phyloP scores from a whole-genome alignment of 2,113 vertebrate species.

The Spizaetus ornatus region DNA sequence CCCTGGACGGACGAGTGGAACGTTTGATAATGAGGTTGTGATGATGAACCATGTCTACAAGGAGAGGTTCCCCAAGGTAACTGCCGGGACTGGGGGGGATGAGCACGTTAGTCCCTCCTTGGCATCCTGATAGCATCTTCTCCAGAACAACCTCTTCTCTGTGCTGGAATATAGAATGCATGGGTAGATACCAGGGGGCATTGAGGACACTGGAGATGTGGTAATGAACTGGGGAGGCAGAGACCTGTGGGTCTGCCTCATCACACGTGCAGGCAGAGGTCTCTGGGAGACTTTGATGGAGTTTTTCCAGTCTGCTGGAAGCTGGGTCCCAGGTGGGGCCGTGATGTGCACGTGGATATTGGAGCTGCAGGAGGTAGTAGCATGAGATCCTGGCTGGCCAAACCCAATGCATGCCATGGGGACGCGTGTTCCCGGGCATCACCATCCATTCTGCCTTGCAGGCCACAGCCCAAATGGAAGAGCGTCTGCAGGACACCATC shows the following conservation, averaged over 20 bases:
- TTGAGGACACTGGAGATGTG: neutral
- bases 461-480: constrained; percentile 98
- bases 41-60: constrained; percentile 99
- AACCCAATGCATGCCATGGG: neutral
- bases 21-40: constrained; percentile 92
- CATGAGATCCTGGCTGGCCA: neutral
- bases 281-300: neutral
- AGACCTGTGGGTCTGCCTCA: neutral
- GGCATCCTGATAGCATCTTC: neutral
- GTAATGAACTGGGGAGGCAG: neutral
- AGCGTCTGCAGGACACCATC: constrained; percentile 88
- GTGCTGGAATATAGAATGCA: neutral
- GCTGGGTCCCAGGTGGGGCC: neutral
- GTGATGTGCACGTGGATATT: neutral
- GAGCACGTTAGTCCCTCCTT: fast-evolving
- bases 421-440: fast-evolving
- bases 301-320: neutral
- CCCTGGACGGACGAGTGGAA: constrained; percentile 85
- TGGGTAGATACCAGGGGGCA: neutral
- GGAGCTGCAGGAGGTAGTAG: neutral
- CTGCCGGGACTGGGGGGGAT: neutral
- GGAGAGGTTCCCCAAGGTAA: constrained; percentile 96
- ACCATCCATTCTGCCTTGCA: constrained; percentile 19
- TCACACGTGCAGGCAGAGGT: neutral
- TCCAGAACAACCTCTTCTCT: neutral